These are phyloP conservation scores for Psittacula cyanocephala DNA, from an alignment of 2,113 vertebrate genomes.

Conservation along the genomic window DNA sequence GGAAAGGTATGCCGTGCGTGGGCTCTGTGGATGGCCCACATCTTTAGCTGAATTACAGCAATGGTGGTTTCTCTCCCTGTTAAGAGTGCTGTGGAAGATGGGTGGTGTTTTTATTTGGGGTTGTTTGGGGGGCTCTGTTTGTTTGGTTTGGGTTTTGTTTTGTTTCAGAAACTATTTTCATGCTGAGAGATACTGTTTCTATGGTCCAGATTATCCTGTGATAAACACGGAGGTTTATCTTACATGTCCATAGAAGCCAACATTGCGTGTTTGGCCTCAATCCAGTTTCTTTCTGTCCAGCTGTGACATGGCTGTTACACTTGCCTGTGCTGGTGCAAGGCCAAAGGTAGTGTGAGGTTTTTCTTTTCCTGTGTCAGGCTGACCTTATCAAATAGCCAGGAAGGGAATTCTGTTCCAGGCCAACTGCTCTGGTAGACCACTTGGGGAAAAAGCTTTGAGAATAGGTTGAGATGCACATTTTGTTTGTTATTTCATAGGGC, in stretches of 20 bases:
- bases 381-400: neutral
- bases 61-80: neutral
- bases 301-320: neutral
- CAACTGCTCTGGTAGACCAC: neutral
- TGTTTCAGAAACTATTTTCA: neutral
- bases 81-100: neutral
- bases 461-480: neutral
- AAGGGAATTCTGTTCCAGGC: neutral
- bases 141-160: neutral
- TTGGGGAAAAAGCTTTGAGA: neutral
- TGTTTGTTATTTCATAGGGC: neutral
- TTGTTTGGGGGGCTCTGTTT: neutral
- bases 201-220: neutral
- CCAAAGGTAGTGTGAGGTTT: neutral
- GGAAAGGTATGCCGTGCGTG: accelerated
- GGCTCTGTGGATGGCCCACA: neutral
- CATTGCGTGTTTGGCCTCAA: neutral
- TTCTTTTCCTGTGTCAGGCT: neutral
- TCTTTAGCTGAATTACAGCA: neutral
- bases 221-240: neutral
- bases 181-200: neutral
- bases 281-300: neutral
- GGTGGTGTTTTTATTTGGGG: neutral
- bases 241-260: too few species aligned
- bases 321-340: neutral